Evolutionary conservation across 1,140 invertebrate genomes (phyloP).

Genomic region (Drosophila navojoa): DNA sequence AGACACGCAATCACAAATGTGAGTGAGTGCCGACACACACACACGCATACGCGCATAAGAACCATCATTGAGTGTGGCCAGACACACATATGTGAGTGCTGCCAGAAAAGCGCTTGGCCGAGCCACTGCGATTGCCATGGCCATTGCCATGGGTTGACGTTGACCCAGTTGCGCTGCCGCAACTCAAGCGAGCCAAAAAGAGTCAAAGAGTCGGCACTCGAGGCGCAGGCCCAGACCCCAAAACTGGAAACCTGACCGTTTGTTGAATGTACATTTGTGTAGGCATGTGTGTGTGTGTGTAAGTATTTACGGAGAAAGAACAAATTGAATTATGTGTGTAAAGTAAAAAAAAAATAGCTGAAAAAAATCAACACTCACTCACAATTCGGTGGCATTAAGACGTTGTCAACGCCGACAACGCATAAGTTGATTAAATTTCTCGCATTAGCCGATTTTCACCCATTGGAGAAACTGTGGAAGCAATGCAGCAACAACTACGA

Average conservation of each 20-base stretch:
- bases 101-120: conserved; percentile 44
- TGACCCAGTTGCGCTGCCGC: conserved; percentile 71
- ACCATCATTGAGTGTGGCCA: not conserved
- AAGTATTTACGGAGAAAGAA: conserved; percentile 55
- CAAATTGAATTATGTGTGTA: conserved; percentile 61
- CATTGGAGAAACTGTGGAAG: conserved; percentile 58
- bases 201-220: conserved; percentile 37
- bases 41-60: not conserved
- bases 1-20: not conserved
- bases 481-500: conserved; percentile 14
- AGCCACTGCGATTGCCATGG: conserved; percentile 55
- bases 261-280: conserved; percentile 14
- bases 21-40: not conserved
- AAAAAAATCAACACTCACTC: conserved; percentile 49
- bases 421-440: conserved; percentile 79
- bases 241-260: conserved; percentile 68
- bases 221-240: conserved; percentile 49
- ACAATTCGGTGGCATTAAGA: conserved; percentile 59
- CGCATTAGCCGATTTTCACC: conserved; percentile 75
- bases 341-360: conserved; percentile 44
- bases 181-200: conserved; percentile 23
- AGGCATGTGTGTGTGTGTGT: conserved; percentile 4
- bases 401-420: conserved; percentile 49
- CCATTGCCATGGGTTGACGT: conserved; percentile 59
- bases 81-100: conserved; percentile 5